A percentile compares a stretch with the other conserved stretches of the same genome.
Conservation (phyloP, 2,113 vertebrate species). For the Gallinago media region DNA sequence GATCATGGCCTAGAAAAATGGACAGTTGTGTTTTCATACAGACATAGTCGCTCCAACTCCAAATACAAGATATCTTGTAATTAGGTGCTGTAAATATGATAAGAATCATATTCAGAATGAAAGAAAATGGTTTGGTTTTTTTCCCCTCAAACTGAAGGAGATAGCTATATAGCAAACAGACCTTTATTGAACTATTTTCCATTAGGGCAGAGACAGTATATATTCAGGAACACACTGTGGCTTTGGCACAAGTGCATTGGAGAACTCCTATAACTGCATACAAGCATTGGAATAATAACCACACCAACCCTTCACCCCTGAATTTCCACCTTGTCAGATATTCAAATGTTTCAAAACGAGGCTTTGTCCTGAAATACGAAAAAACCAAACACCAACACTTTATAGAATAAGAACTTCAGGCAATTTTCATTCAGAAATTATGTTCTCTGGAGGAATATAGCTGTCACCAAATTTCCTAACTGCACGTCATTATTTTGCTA, state of each 20-base stretch:
- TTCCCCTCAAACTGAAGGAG: neutral
- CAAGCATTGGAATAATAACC: neutral
- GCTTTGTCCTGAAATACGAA: neutral
- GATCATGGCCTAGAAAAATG: neutral
- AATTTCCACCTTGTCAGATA: neutral
- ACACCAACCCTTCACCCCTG: accelerated
- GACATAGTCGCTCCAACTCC: neutral
- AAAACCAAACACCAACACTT: neutral
- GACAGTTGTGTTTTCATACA: neutral
- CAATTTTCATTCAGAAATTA: neutral
- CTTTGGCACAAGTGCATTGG: neutral
- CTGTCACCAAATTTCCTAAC: neutral
- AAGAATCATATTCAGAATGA: neutral
- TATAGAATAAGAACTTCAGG: neutral
- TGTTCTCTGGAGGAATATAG: neutral
- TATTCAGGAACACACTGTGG: neutral
- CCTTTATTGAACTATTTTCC: neutral
- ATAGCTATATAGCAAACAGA: neutral
- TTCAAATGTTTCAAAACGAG: neutral
- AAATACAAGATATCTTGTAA: neutral
- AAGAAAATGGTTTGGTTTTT: neutral
- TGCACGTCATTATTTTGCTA: neutral
- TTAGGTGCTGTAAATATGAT: neutral
- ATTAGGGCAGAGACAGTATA: neutral
- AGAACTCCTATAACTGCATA: neutral